Conservation (phyloP, 2,113 vertebrate species). For the Stictonetta naevosa region DNA sequence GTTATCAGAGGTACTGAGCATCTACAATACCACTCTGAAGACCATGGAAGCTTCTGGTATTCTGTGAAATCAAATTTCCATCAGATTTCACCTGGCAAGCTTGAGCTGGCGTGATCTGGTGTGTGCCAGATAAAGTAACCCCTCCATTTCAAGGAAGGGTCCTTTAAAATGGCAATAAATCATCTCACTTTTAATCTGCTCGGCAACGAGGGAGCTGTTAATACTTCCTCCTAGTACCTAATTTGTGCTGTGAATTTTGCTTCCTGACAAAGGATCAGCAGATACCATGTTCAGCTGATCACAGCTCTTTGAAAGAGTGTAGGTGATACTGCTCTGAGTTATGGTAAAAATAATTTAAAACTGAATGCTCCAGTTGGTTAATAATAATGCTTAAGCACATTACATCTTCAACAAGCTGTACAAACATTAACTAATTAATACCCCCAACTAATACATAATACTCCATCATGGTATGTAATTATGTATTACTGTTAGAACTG, state of each 20-base stretch:
- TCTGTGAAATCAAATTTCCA: neutral
- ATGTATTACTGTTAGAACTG: conserved; percentile 53
- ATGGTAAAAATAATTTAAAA: neutral
- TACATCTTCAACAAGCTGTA: conserved; percentile 58
- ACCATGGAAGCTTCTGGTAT: neutral
- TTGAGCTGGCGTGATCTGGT: neutral
- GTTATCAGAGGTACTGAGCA: neutral
- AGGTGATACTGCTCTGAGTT: conserved; percentile 28
- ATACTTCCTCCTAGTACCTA: neutral
- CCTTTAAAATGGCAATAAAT: neutral
- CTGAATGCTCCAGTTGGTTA: conserved; percentile 1
- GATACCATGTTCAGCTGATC: neutral
- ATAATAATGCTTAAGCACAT: conserved; percentile 60
- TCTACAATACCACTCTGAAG: accelerated
- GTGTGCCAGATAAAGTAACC: neutral
- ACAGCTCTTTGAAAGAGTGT: neutral
- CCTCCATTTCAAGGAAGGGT: neutral
- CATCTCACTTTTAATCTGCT: neutral
- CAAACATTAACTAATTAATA: conserved; percentile 74
- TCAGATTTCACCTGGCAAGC: neutral
- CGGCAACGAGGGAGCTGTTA: neutral
- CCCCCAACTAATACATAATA: conserved; percentile 61
- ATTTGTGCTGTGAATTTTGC: neutral
- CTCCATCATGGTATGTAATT: conserved; percentile 62
- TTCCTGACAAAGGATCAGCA: neutral